These are phyloP conservation scores for Epicampocera succincta DNA, from an alignment of 2,888 invertebrate genomes.

Conservation along the genomic window DNA sequence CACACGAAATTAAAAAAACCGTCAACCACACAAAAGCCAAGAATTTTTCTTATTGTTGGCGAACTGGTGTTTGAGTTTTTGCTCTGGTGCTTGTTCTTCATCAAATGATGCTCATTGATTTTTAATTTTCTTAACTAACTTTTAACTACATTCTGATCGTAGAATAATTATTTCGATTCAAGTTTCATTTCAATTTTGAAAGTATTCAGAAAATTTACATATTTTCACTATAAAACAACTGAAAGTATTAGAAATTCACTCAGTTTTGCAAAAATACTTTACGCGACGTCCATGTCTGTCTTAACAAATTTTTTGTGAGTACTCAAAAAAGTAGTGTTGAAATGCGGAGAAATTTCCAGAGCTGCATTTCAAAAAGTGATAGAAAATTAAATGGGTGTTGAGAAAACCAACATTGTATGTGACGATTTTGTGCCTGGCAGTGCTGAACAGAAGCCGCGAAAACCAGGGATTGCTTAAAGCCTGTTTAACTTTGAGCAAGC, in stretches of 20 bases:
- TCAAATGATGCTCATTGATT: slow-evolving; percentile 66
- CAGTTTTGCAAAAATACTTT: slow-evolving; percentile 54
- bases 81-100: slow-evolving; percentile 58
- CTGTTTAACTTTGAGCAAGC: too few relatives aligned
- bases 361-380: slow-evolving; percentile 19
- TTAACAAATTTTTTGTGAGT: slow-evolving; percentile 51
- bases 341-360: slow-evolving; percentile 34
- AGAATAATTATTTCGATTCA: neutral
- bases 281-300: slow-evolving; percentile 61
- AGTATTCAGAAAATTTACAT: neutral
- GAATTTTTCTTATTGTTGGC: slow-evolving; percentile 66
- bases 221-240: slow-evolving; percentile 49
- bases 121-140: slow-evolving; percentile 27
- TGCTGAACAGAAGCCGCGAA: too few relatives aligned
- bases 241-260: slow-evolving; percentile 40
- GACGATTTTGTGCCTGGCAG: too few relatives aligned
- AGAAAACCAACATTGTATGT: neutral
- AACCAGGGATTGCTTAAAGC: too few relatives aligned
- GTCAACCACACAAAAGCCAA: slow-evolving; percentile 49
- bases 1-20: slow-evolving; percentile 37
- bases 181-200: neutral
- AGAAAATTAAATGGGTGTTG: neutral
- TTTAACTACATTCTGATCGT: slow-evolving; percentile 26
- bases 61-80: slow-evolving; percentile 54
- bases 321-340: slow-evolving; percentile 56